Base-by-base conservation (phyloP, 2,113 vertebrate genomes). In the Lepisosteus osseus region DNA sequence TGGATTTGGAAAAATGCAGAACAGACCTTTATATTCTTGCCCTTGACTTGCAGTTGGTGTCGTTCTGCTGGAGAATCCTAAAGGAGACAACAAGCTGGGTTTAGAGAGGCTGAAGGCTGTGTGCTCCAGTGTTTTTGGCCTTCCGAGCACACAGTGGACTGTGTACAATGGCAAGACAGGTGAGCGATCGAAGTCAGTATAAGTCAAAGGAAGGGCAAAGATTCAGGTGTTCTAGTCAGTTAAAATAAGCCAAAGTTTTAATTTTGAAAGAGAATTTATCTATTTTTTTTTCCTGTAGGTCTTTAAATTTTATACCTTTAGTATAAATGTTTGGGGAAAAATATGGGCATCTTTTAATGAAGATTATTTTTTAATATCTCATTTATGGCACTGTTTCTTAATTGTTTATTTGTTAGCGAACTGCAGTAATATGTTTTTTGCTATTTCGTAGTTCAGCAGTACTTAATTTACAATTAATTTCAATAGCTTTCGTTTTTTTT, bases 31-130 rank as follows among this genome's bases (percentile, higher is more conserved):
- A 41, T 71, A 79, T 66, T 79, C 77, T 56, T 29, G 29, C 29
- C 43, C 67, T 85, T 76, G 12, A 70, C 64, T 70, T 74, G 72
- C 76, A 99, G 97, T 92, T 75, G 97, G 96, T 1, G 91, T 94
- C 1, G 78, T 97, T 70, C 91, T 99, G 78, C 82, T 99, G 81
- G 97, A 99, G 85, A 99, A 98, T 81, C 97, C 97, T 11, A 95
- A 92, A 82, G 97, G 96, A 3, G 95, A 98, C 76, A 94, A 95
- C 80, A 82, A 74, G 15, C 75, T 94, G 65, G 86, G 91, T 75
- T 63, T 95, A 75, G 74, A 85, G 72, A 92, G 90, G 74, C 84
- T 99, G 62, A 89, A 92, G 73, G 85, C 67, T 57, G 87, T 89
- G 8, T 88, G 97, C 70, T 78, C 86, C 78, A 93, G 86, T 79